Evolutionary conservation across 2,888 invertebrate genomes (phyloP).

Genomic region (Dryocosmus kuriphilus): DNA sequence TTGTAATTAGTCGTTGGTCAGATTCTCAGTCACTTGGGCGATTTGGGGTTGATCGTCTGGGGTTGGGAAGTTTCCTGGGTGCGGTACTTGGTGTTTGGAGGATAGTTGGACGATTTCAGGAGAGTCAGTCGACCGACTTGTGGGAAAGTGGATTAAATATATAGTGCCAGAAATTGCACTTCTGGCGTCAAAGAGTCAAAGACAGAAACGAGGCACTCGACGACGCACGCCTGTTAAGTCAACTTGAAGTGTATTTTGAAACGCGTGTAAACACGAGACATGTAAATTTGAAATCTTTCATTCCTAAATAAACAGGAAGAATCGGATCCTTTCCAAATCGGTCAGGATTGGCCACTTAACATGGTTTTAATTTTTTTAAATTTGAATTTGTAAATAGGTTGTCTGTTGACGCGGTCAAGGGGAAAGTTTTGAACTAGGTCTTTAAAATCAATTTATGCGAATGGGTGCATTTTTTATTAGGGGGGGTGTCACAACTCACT

Average conservation of each 20-base stretch:
- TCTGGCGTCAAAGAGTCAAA: slow-evolving; percentile 31
- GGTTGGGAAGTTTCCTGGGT: slow-evolving; percentile 64
- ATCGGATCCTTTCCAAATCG: slow-evolving; percentile 3
- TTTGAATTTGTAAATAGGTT: too few species aligned
- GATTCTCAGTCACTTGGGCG: slow-evolving; percentile 72
- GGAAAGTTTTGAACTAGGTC: neutral
- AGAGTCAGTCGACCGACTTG: slow-evolving; percentile 58
- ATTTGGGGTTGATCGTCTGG: slow-evolving; percentile 62
- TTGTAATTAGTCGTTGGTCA: slow-evolving; percentile 72
- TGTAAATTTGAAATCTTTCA: slow-evolving; percentile 10
- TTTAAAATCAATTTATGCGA: slow-evolving; percentile 31
- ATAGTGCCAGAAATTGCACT: slow-evolving; percentile 55
- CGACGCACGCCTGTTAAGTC: slow-evolving; percentile 47
- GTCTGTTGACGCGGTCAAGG: neutral
- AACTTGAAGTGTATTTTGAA: slow-evolving; percentile 44
- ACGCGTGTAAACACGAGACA: slow-evolving; percentile 30
- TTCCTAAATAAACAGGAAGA: slow-evolving; percentile 11
- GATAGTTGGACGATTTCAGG: slow-evolving; percentile 68
- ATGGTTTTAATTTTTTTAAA: neutral
- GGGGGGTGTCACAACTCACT: slow-evolving; percentile 41
- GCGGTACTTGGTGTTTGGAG: slow-evolving; percentile 71
- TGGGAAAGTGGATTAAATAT: slow-evolving; percentile 57
- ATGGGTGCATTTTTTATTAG: slow-evolving; percentile 29
- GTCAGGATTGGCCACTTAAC: neutral
- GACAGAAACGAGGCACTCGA: slow-evolving; percentile 39